Percentiles rank a stretch among this genome's conserved stretches.
Conservation (phyloP, 2,888 invertebrate genomes). For the Pyrrhosoma nymphula region DNA sequence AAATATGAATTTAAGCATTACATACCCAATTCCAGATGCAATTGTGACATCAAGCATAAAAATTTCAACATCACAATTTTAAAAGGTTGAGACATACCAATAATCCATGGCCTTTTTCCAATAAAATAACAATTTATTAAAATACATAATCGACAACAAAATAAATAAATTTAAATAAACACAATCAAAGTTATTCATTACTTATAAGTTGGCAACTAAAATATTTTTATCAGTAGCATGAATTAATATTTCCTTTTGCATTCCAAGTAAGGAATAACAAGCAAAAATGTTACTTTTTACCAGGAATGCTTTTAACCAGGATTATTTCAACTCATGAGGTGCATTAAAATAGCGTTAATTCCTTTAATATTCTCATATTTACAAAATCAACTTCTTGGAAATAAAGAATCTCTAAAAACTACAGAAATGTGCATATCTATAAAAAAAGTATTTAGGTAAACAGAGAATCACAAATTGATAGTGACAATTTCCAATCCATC, state of each 20-base stretch:
- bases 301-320: neutral
- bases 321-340: neutral
- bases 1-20: no score
- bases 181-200: neutral
- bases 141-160: constrained; percentile 51
- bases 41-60: no score
- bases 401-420: neutral
- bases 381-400: neutral
- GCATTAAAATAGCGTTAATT: neutral
- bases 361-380: neutral
- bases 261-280: neutral
- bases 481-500: constrained; percentile 23
- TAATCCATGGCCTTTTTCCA: neutral
- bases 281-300: neutral
- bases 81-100: no score
- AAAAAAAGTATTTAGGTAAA: neutral
- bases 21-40: no score
- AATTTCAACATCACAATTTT: no score
- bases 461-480: neutral
- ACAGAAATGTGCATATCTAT: neutral
- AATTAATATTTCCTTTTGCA: neutral
- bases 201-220: neutral
- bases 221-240: neutral
- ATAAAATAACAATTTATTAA: constrained; percentile 63
- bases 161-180: constrained; percentile 48